Conservation (phyloP, 2,113 vertebrate species). For the Saimiri boliviensis region DNA sequence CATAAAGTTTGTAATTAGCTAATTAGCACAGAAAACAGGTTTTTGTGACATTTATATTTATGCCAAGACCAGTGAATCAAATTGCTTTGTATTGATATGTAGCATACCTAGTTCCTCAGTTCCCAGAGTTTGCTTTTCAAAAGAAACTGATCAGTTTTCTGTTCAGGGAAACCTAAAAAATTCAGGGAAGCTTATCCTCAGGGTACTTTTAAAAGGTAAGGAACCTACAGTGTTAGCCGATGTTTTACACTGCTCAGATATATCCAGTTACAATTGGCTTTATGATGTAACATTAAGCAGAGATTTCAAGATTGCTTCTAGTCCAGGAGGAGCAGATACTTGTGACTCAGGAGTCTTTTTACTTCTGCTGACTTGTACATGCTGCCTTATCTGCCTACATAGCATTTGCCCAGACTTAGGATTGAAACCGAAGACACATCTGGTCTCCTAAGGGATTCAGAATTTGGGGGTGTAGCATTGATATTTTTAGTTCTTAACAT, state of each 20-base stretch:
- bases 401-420: not conserved
- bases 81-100: not conserved
- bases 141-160: not conserved
- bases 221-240: not conserved
- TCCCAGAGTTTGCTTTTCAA: not conserved
- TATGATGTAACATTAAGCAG: not conserved
- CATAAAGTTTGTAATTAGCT: not conserved
- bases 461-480: not conserved
- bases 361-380: not conserved
- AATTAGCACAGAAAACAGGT: not conserved
- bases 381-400: not conserved
- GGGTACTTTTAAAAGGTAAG: not conserved
- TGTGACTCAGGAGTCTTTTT: not conserved
- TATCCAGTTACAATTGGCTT: not conserved
- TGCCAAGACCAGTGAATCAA: not conserved
- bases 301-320: not conserved
- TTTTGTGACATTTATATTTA: slow-evolving; percentile 1
- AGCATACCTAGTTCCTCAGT: not conserved
- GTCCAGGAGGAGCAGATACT: not conserved
- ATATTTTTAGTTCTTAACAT: not conserved
- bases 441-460: not conserved
- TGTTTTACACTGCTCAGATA: not conserved
- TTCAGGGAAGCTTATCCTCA: not conserved
- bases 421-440: not conserved
- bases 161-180: not conserved